Evolutionary conservation across 2,113 vertebrate species (phyloP).

Genomic region (Gobio gobio): DNA sequence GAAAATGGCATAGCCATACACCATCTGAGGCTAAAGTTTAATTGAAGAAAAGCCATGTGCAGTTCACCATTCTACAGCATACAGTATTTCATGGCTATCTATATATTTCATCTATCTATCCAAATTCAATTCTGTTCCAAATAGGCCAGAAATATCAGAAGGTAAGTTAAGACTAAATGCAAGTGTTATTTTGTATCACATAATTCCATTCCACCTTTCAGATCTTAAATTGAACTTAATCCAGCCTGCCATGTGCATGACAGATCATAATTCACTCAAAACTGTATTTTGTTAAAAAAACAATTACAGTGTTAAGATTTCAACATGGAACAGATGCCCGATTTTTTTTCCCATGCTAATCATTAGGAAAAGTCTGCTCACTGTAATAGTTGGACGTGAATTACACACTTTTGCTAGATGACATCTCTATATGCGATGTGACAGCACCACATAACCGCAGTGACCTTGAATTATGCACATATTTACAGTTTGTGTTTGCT

Average conservation of each 20-base stretch:
- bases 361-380: conserved; percentile 6
- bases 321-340: conserved; percentile 1
- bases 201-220: not conserved
- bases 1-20: not conserved
- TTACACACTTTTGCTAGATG: not conserved
- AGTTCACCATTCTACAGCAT: not conserved
- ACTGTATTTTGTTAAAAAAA: not conserved
- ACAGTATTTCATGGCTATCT: no score
- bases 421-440: conserved; percentile 6
- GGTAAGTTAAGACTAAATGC: not conserved
- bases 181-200: not conserved
- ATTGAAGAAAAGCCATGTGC: not conserved
- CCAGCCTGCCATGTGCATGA: not conserved
- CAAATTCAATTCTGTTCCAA: not conserved
- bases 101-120: not conserved
- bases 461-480: conserved; percentile 15
- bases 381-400: not conserved
- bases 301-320: not conserved
- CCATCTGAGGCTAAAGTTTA: not conserved
- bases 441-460: not conserved
- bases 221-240: not conserved
- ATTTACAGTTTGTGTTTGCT: not conserved
- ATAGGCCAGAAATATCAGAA: not conserved
- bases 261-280: not conserved
- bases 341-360: not conserved